These are phyloP conservation scores for Epinotia nisella DNA, from an alignment of 2,888 invertebrate genomes.

Conservation along the genomic window DNA sequence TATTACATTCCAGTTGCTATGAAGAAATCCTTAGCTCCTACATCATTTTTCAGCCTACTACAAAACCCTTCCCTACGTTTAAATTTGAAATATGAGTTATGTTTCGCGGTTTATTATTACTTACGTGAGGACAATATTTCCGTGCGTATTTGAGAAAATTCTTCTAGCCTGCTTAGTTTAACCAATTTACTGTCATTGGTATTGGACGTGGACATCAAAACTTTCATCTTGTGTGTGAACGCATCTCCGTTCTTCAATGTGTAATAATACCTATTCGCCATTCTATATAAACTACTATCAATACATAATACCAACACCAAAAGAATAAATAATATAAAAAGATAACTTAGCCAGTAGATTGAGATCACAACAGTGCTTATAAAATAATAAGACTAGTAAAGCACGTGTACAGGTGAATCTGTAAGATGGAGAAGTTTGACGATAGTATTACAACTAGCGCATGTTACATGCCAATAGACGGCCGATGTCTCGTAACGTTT, in stretches of 20 bases:
- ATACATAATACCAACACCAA: slow-evolving; percentile 29
- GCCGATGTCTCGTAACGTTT: slow-evolving; percentile 40
- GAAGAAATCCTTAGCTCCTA: too few species aligned
- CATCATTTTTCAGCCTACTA: not conserved
- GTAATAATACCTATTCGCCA: not conserved
- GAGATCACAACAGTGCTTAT: slow-evolving; percentile 58
- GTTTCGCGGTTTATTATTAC: not conserved
- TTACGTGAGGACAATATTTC: not conserved
- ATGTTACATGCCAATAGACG: slow-evolving; percentile 31
- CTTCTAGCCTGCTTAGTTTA: not conserved
- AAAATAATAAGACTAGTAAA: slow-evolving; percentile 50
- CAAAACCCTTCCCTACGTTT: not conserved
- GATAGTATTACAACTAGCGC: slow-evolving; percentile 22
- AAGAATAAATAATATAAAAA: slow-evolving; percentile 38
- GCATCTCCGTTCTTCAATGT: not conserved
- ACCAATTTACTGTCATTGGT: not conserved
- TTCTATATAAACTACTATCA: slow-evolving; percentile 17
- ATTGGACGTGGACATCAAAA: not conserved
- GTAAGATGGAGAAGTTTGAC: slow-evolving; percentile 25
- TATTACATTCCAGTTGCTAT: not conserved
- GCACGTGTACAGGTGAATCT: slow-evolving; percentile 47
- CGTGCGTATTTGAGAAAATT: not conserved
- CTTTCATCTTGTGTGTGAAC: slow-evolving; percentile 5
- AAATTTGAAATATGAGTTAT: not conserved
- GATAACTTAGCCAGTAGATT: slow-evolving; percentile 47